phyloP scores from a whole-genome alignment of 2,113 vertebrate genomes.

The Anhinga rufa region DNA sequence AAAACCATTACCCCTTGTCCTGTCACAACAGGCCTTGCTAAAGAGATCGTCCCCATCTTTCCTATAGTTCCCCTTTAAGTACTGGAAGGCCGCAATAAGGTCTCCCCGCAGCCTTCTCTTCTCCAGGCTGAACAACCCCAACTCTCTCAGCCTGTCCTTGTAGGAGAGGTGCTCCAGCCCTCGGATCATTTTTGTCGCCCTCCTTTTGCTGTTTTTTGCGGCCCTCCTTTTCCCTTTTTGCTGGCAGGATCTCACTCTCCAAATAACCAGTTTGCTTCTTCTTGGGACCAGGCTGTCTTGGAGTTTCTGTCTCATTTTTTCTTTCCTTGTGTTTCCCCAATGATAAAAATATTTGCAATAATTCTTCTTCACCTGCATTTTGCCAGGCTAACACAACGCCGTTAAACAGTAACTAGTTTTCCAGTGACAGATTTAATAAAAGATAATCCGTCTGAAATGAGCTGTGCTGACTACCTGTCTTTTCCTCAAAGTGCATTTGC shows the following conservation, averaged over 20 bases:
- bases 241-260: background rate
- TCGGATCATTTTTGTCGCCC: no score
- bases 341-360: background rate
- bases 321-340: background rate
- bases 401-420: background rate
- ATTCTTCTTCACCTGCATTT: background rate
- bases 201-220: background rate
- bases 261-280: background rate
- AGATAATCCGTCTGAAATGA: background rate
- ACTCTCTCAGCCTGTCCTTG: no score
- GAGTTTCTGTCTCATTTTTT: background rate
- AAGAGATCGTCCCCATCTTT: no score
- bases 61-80: no score
- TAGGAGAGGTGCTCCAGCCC: no score
- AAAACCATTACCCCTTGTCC: no score
- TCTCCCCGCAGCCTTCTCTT: no score
- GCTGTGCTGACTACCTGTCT: background rate
- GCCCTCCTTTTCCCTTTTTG: background rate
- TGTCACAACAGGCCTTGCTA: no score
- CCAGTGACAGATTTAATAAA: background rate
- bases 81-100: no score
- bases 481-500: background rate
- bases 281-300: accelerated
- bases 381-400: background rate
- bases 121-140: no score